Base-by-base conservation (phyloP, 1,140 invertebrate genomes). In the Tetranychus cinnabarinus region DNA sequence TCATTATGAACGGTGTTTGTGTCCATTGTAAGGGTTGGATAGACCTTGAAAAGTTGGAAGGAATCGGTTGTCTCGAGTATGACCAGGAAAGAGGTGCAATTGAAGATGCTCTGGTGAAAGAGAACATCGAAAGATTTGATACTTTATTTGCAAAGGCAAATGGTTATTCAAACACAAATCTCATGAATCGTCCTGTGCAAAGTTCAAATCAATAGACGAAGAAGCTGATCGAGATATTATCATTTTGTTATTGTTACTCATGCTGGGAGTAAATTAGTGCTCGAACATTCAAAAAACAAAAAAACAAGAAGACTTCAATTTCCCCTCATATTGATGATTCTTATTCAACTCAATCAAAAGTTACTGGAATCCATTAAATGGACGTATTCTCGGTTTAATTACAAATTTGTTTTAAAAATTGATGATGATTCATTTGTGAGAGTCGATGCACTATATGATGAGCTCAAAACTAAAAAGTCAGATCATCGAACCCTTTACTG, bases 1-100 rank as follows among this genome's bases (percentile, higher is more conserved):
- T 97, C 69, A 97, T 97, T 66, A 88, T 97, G 85, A 96, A 97
- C 73, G 92, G 92, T 2, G 92, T 96, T 0, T 96, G 90, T 75
- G 90, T 96, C 0, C 77, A 85, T 68, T 97, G 90, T 86, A 78
- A 85, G 15, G 92, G 91, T 7, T 93, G 86, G 84, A 74, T 97
- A 60, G 89, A 96, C 70, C 71, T 95, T 67, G 86, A 93, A 68
- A 78, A 89, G n/a, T 76, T 97, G 48, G 91, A 97, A 71, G 92
- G 92, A 0, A 83, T 88, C 23, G 92, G 88, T 1, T 89, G 87
- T 67, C 71, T 97, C 54, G 91, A 96, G 70, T 88, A 84, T 69
- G 88, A 93, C 70, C 88, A 95, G 66, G 88, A 95, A 66, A 70
- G 75, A 66, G 80, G 79, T 33, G 68, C 78, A 77, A 73, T 78